Percentiles rank a stretch among this genome's conserved stretches.
Conservation (phyloP, 2,888 invertebrate species). For the Monochamus alternatus region DNA sequence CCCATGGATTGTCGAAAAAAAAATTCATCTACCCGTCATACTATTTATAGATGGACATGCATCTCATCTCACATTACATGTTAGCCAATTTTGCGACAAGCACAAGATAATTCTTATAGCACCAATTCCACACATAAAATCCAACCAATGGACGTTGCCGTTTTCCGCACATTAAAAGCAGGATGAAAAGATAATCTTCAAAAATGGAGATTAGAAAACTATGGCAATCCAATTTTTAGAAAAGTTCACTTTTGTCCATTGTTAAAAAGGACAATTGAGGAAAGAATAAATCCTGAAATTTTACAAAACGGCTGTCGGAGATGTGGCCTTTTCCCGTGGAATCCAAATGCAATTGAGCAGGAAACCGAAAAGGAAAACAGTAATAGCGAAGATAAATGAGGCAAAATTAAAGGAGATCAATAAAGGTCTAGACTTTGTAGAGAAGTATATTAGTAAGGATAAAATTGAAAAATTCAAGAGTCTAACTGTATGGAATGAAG, state of each 20-base stretch:
- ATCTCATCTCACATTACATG: slow-evolving; percentile 65
- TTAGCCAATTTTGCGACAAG: slow-evolving; percentile 40
- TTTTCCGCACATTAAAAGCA: slow-evolving; percentile 25
- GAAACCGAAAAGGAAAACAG: not conserved
- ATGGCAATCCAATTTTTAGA: slow-evolving; percentile 46
- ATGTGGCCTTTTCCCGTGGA: slow-evolving; percentile 1
- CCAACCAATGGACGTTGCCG: slow-evolving; percentile 23
- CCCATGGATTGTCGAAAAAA: slow-evolving; percentile 62
- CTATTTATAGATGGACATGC: slow-evolving; percentile 66
- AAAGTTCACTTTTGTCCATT: slow-evolving; percentile 55
- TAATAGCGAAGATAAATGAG: too few relatives aligned
- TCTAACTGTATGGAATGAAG: not conserved
- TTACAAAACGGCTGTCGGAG: not conserved
- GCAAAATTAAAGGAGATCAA: not conserved
- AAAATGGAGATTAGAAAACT: slow-evolving; percentile 20
- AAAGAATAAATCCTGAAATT: slow-evolving; percentile 7
- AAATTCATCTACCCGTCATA: slow-evolving; percentile 63
- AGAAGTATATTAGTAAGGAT: slow-evolving; percentile 4
- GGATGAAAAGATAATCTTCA: slow-evolving; percentile 23
- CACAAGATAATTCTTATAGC: slow-evolving; percentile 21
- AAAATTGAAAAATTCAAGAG: not conserved
- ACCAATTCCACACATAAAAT: slow-evolving; percentile 23
- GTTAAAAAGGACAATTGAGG: not conserved
- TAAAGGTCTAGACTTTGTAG: not conserved
- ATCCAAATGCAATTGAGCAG: slow-evolving; percentile 16